These are phyloP conservation scores for Meghimatium bilineatum DNA, from an alignment of 2,888 invertebrate species.

Conservation along the genomic window DNA sequence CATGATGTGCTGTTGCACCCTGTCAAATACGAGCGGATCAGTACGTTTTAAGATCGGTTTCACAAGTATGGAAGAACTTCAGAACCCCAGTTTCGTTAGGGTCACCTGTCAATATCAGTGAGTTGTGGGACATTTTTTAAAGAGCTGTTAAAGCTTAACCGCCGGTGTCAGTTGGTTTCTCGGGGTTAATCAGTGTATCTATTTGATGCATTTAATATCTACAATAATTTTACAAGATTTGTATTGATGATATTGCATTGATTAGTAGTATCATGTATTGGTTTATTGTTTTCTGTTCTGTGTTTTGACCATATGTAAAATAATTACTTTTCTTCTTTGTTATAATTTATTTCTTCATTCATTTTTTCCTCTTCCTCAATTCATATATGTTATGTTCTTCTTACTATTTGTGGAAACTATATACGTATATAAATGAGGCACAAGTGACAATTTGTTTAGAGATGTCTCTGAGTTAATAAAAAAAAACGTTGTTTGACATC, in stretches of 20 bases:
- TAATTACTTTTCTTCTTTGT: too few relatives aligned
- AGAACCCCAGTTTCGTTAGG: background rate
- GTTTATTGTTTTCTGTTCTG: too few relatives aligned
- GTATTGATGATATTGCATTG: background rate
- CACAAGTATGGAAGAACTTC: background rate
- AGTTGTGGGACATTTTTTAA: background rate
- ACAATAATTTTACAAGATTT: background rate
- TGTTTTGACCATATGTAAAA: too few relatives aligned
- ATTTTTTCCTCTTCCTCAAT: too few relatives aligned
- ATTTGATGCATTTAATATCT: background rate
- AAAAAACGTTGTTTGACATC: too few relatives aligned
- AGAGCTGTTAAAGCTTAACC: background rate
- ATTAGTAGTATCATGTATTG: too few relatives aligned
- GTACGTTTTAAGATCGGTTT: background rate
- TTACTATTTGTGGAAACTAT: too few relatives aligned
- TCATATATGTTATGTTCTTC: too few relatives aligned
- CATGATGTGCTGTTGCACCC: background rate
- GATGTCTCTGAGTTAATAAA: background rate
- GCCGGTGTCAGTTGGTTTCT: background rate
- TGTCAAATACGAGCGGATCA: background rate
- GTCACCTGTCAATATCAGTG: background rate
- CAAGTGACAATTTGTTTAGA: too few relatives aligned
- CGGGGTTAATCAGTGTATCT: background rate
- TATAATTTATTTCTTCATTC: too few relatives aligned
- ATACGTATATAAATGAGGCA: too few relatives aligned